Evolutionary conservation across 2,113 vertebrate species (phyloP), one percentile per base, ranked within the genome.

Genomic region (Merops nubicus): DNA sequence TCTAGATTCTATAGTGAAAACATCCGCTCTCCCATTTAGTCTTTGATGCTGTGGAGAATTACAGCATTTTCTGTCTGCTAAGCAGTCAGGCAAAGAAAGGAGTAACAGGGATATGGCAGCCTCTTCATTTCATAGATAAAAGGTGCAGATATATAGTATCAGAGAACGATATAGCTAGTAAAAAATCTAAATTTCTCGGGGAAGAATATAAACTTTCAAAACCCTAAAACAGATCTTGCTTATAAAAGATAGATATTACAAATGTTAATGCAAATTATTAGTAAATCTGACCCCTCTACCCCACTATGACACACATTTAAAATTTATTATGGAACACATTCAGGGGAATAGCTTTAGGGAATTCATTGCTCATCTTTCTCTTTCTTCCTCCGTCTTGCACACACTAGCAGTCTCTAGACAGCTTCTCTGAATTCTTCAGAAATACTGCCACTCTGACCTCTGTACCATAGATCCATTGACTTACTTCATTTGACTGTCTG

Each of bases 391-490:
- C 70, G 74, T 94, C 89, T 95, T n/a, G n/a, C 88, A 92, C 86
- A 96, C 88, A 92, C 91, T 89, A 96, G 96, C 95, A 96, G 94
- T 94, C 89, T 97, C 96, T 87, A 97, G 96, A 93, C 96, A 97
- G 91, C 96, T 95, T 85, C 94, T 95, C 89, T 97, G 96, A 95
- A 97, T 97, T 97, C 92, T 89, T 96, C 80, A 97, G 97, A 97
- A 97, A 95, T 93, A 85, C 82, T 96, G 96, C 94, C 79, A 92
- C 81, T 91, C 77, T 97, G 94, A 97, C 96, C 96, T 76, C 96
- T 95, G 91, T 90, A 89, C 91, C 94, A 90, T 34, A 94, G 90
- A 97, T 95, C 96, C 94, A 95, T 91, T 96, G 96, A 93, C 97
- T 97, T 96, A 93, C 94, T 96, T 96, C 96, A 89, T 96, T 95